phyloP scores from a whole-genome alignment of 2,888 invertebrate genomes.

The Pedicia rivosa region DNA sequence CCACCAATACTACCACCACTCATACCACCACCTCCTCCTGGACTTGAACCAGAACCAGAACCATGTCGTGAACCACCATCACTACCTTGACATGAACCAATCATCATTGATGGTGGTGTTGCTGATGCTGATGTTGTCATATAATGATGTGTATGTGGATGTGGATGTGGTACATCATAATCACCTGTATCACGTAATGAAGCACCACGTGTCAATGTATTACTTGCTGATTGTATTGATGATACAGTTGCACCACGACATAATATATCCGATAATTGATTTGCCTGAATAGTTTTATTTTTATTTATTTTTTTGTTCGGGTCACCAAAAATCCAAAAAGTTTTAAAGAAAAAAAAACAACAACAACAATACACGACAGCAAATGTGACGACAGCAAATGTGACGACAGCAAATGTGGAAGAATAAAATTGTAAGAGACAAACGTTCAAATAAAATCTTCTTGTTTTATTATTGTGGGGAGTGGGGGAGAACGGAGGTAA shows the following conservation, averaged over 20 bases:
- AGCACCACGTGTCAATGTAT: slow-evolving; percentile 29
- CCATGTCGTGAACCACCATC: slow-evolving; percentile 30
- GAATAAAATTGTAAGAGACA: too few relatives aligned
- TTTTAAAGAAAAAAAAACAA: too few relatives aligned
- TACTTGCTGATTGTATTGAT: slow-evolving; percentile 32
- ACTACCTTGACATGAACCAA: slow-evolving; percentile 26
- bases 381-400: too few relatives aligned
- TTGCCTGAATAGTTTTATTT: too few relatives aligned
- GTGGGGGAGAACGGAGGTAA: too few relatives aligned
- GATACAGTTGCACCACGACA: slow-evolving; percentile 32
- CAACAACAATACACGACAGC: too few relatives aligned
- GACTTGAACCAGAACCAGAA: slow-evolving; percentile 30
- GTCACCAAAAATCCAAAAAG: too few relatives aligned
- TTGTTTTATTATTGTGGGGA: too few relatives aligned
- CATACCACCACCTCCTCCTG: slow-evolving; percentile 21
- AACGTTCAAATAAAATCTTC: too few relatives aligned
- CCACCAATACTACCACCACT: slow-evolving; percentile 14
- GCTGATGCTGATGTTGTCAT: slow-evolving; percentile 30
- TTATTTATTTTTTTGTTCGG: too few relatives aligned
- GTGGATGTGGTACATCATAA: slow-evolving; percentile 32
- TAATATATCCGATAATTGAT: slow-evolving; percentile 32
- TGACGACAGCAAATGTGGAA: too few relatives aligned
- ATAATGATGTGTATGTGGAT: slow-evolving; percentile 32
- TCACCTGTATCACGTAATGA: slow-evolving; percentile 31
- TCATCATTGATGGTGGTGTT: slow-evolving; percentile 28